Percentiles rank a stretch among this genome's conserved stretches.
Conservation (phyloP, 1,140 invertebrate genomes). For the Aphis craccivora region DNA sequence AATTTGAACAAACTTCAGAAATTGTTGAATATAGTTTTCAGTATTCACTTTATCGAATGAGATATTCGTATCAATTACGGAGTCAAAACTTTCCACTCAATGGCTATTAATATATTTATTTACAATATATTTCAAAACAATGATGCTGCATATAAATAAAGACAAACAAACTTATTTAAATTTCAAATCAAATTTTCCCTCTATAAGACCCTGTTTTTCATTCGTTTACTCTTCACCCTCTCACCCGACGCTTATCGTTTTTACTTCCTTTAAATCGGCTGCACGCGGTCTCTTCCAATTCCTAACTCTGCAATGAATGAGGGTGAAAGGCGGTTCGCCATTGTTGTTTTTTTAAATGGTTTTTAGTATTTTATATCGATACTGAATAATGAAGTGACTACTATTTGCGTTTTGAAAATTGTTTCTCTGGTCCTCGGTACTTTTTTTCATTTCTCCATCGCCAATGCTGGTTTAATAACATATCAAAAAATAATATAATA, state of each 20-base stretch:
- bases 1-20: neutral
- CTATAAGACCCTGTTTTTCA: neutral
- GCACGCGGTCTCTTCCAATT: slow-evolving; percentile 39
- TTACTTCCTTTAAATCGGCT: slow-evolving; percentile 36
- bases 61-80: neutral
- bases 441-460: neutral
- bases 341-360: slow-evolving; percentile 53
- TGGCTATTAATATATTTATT: slow-evolving; percentile 31
- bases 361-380: slow-evolving; percentile 55
- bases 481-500: slow-evolving; percentile 55
- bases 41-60: neutral
- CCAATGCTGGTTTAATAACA: slow-evolving; percentile 22
- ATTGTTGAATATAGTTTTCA: neutral
- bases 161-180: slow-evolving; percentile 25
- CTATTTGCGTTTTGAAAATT: slow-evolving; percentile 50
- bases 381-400: slow-evolving; percentile 54
- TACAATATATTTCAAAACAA: slow-evolving; percentile 29
- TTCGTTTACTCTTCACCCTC: slow-evolving; percentile 39
- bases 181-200: slow-evolving; percentile 47
- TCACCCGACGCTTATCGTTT: slow-evolving; percentile 30
- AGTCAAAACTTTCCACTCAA: neutral
- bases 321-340: slow-evolving; percentile 11
- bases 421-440: slow-evolving; percentile 40
- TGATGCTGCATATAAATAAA: neutral
- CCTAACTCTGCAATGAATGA: neutral